Evolutionary conservation across 2,113 vertebrate species (phyloP), one percentile per base, ranked within the genome.

Genomic region (Xiphophorus couchianus): DNA sequence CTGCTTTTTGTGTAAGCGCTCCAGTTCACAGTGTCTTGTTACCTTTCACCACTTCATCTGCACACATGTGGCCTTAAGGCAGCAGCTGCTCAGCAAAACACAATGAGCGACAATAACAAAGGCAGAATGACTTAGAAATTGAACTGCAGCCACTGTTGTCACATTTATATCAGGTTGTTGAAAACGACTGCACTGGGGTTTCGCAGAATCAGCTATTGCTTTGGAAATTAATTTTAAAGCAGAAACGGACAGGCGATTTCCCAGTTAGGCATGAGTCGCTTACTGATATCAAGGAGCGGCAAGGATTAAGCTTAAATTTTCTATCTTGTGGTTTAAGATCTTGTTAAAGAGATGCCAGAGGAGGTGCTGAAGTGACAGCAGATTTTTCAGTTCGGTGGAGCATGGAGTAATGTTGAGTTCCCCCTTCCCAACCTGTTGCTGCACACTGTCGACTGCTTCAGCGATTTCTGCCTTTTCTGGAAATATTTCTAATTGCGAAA

Each of bases 11-110:
- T 77, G 65, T 66, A 66, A 77, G 61, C 73, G 29, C 51, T 44
- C 33, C 61, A 70, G 58, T 71, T 33, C 66, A 35, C 83, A 64
- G 27, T 62, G 60, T 58, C 29, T 76, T 67, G 70, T 30, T 86
- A 64, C 66, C 77, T 66, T 63, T 74, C 69, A 62, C 28, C 30
- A 7, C 72, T 66, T 72, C 27, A 11, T 27, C 63, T 82, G 76
- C 80, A 74, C 29, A 62, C 42, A 30, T 60, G 78, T 66, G 73
- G 72, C 78, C 77, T 83, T 80, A 88, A 74, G 71, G 69, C 83
- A 79, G 77, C 81, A 88, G 83, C 85, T 85, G 74, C 75, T 80
- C 67, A 87, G 76, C 79, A 73, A 82, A 88, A 81, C 35, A 78
- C 86, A 84, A 83, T 85, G 71, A 80, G 82, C 35, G 33, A 84